Percentiles rank a stretch among this genome's conserved stretches.
These are phyloP conservation scores for Littorina saxatilis DNA, from an alignment of 1,140 invertebrate genomes.

Conservation along the genomic window DNA sequence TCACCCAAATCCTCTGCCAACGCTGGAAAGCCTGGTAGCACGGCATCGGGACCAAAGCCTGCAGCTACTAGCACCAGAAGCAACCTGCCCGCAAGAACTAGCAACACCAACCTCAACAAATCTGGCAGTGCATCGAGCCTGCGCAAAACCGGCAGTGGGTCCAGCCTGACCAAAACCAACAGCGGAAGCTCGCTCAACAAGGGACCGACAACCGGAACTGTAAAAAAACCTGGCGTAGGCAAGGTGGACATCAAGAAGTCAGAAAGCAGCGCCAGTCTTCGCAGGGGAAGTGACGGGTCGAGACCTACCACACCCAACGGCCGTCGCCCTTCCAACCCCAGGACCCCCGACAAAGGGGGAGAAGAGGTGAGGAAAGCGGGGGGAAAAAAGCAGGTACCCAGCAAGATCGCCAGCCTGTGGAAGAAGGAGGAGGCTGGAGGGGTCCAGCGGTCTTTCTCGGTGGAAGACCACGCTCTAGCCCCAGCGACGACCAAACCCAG, in stretches of 20 bases:
- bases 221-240: constrained; percentile 38
- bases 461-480: constrained; percentile 35
- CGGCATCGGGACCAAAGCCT: too few species aligned
- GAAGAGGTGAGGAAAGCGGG: constrained; percentile 37
- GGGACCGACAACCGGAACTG: constrained; percentile 41
- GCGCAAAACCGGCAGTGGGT: constrained; percentile 52
- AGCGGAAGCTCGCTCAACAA: constrained; percentile 54
- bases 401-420: constrained; percentile 92
- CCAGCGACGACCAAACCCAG: background rate
- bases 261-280: constrained; percentile 63
- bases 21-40: background rate
- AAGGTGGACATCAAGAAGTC: constrained; percentile 74
- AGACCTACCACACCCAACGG: constrained; percentile 63
- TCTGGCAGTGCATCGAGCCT: constrained; percentile 53
- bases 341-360: background rate
- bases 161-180: constrained; percentile 48
- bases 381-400: constrained; percentile 83
- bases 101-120: constrained; percentile 40
- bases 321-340: constrained; percentile 28
- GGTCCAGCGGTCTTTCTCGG: constrained; percentile 16
- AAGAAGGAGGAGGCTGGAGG: constrained; percentile 79
- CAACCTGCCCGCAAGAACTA: constrained; percentile 32
- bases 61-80: constrained; percentile 36
- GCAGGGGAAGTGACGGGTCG: constrained; percentile 66
- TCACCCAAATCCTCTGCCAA: constrained; percentile 1